phyloP scores from a whole-genome alignment of 2,797 vertebrate genomes.

The Labeo calbasu region DNA sequence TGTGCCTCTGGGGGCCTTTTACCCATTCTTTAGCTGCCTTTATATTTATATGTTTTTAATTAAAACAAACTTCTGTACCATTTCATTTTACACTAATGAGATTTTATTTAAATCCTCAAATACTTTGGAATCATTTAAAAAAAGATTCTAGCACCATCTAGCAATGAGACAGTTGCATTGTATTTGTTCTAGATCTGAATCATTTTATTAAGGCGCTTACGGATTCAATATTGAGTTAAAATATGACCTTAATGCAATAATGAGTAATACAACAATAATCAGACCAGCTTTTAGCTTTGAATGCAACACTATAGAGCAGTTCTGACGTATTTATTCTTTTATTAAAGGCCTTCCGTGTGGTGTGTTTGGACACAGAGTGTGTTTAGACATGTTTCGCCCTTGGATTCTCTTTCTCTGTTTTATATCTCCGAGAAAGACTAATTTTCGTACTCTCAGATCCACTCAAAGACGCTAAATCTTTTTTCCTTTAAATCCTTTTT shows the following conservation, averaged over 20 bases:
- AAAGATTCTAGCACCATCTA: neutral
- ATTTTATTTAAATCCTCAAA: too few relatives aligned
- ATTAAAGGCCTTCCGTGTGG: slow-evolving; percentile 21
- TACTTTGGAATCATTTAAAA: neutral
- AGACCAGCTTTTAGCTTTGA: neutral
- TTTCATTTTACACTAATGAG: neutral
- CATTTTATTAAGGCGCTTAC: neutral
- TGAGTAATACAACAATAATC: neutral
- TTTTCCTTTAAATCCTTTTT: slow-evolving; percentile 7
- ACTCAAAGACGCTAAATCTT: slow-evolving; percentile 46
- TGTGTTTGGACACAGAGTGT: neutral
- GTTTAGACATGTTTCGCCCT: slow-evolving; percentile 63
- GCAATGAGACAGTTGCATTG: neutral
- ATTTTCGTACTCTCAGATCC: slow-evolving; percentile 37
- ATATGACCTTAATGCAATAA: neutral
- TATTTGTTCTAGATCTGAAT: neutral
- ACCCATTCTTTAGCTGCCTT: neutral
- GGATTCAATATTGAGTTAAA: neutral
- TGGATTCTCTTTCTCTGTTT: slow-evolving; percentile 63
- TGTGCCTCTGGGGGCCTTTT: neutral
- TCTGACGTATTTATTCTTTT: neutral
- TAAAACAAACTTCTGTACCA: neutral
- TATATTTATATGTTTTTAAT: slow-evolving; percentile 3
- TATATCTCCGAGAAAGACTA: slow-evolving; percentile 8
- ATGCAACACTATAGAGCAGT: neutral